Base-by-base conservation (phyloP, 2,888 invertebrate genomes). In the Pollenia griseotomentosa region DNA sequence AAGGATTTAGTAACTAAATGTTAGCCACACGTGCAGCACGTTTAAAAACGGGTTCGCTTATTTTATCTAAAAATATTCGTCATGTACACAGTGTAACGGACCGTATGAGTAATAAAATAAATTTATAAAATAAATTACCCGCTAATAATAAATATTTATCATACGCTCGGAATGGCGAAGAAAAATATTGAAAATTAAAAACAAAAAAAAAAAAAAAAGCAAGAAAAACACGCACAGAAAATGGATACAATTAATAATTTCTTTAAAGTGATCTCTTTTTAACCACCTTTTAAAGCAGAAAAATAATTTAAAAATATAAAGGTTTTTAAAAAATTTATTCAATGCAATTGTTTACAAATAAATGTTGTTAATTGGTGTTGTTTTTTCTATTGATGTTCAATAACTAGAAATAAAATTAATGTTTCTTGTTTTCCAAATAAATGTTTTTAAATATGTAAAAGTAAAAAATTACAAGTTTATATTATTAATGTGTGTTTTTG, bases 21-120 rank as follows among this genome's bases (percentile, higher is more conserved):
- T 91, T 92, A 90, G 92, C 89, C 92, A 90, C 90, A 90, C 91
- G 91, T 90, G 90, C 90, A 91, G 91, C 90, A 91, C 90, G 91
- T 90, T 86, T 80, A 79, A 44, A 82, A 75, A 81, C 75, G 84
- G 80, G 48, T 57, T 65, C 77, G 73, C 63, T 68, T 66, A 48
- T 16, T 19, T 61, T 77, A 68, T 75, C 66, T 73, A 74, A 73
- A 74, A 68, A 7, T 59, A 65, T n/a, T 19, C 19, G 11, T 19
- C 9, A 9, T 6, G 33, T 19, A 44, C n/a, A 68, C 33, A 48
- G 71, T 80, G 46, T 44, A 23, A 79, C 75, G 86, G 70, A 71
- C 40, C 87, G 87, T 85, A 85, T 85, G 71, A 83, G 61, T 74
- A 59, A 75, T 23, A 71, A 40, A 61, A 19, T 2, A 59, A 59